Evolutionary conservation across 2,113 vertebrate genomes (phyloP).

Genomic region (Eulemur rufifrons): DNA sequence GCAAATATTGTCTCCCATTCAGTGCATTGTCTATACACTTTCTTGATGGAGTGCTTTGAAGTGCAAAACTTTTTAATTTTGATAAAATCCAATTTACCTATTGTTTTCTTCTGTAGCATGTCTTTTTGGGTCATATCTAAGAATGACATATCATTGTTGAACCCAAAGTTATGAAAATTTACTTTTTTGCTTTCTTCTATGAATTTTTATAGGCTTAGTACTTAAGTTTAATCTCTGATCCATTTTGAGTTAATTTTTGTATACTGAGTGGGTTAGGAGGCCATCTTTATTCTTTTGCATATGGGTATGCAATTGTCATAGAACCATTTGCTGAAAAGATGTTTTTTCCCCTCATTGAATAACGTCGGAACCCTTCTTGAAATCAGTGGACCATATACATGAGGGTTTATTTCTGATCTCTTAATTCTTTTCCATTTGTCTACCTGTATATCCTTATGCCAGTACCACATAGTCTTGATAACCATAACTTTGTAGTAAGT

Average conservation of each 20-base stretch:
- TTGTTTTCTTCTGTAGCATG: neutral
- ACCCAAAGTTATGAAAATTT: neutral
- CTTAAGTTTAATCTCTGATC: neutral
- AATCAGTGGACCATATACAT: neutral
- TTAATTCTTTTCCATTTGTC: neutral
- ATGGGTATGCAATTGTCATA: neutral
- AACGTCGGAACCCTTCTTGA: neutral
- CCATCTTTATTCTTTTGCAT: neutral
- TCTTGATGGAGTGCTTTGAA: neutral
- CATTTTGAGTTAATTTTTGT: neutral
- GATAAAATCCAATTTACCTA: neutral
- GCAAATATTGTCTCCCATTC: neutral
- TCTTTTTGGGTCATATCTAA: neutral
- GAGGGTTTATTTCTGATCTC: neutral
- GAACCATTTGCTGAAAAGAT: neutral
- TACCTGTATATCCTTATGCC: neutral
- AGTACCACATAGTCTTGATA: neutral
- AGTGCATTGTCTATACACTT: neutral
- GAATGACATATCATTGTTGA: neutral
- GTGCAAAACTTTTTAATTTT: neutral
- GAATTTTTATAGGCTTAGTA: neutral
- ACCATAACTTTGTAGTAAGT: neutral
- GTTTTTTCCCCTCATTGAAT: neutral
- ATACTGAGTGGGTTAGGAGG: fast-evolving
- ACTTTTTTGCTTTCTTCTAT: neutral